A percentile compares a stretch with the other conserved stretches of the same genome.
Conservation (phyloP, 2,113 vertebrate genomes). For the Parus major region DNA sequence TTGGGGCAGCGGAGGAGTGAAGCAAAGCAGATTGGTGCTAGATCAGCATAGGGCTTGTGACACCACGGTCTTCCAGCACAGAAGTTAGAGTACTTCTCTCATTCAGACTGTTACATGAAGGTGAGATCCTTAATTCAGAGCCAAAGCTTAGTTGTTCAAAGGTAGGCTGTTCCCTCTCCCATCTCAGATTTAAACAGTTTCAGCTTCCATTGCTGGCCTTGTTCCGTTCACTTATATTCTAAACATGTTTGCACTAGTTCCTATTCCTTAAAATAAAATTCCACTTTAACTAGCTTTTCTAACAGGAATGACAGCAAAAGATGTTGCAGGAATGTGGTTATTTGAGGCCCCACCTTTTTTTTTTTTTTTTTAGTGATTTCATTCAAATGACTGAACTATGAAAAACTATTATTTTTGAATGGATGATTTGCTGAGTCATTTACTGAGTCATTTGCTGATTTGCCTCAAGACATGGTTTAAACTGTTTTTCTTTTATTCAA, state of each 20-base stretch:
- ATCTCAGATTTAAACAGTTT: not conserved
- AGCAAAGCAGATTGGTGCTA: not conserved
- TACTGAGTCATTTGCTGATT: not conserved
- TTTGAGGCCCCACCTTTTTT: not conserved
- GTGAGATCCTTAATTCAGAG: not conserved
- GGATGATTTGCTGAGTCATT: not conserved
- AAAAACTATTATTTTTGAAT: not conserved
- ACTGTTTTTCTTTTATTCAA: not conserved
- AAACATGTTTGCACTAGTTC: not conserved
- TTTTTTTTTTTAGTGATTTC: not conserved
- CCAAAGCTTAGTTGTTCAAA: not conserved
- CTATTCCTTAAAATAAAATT: not conserved
- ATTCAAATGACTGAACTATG: not conserved
- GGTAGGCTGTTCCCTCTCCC: not conserved
- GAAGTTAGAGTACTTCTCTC: not conserved
- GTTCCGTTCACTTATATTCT: not conserved
- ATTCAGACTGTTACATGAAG: not conserved
- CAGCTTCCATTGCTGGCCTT: not conserved
- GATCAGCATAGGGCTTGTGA: not conserved
- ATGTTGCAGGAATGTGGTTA: not conserved
- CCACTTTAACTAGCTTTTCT: not conserved
- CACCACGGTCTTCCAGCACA: not conserved
- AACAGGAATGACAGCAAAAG: not conserved
- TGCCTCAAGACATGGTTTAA: not conserved
- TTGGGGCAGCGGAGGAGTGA: not conserved